Evolutionary conservation across 2,888 invertebrate species (phyloP).

Genomic region (Entomobrya proxima): DNA sequence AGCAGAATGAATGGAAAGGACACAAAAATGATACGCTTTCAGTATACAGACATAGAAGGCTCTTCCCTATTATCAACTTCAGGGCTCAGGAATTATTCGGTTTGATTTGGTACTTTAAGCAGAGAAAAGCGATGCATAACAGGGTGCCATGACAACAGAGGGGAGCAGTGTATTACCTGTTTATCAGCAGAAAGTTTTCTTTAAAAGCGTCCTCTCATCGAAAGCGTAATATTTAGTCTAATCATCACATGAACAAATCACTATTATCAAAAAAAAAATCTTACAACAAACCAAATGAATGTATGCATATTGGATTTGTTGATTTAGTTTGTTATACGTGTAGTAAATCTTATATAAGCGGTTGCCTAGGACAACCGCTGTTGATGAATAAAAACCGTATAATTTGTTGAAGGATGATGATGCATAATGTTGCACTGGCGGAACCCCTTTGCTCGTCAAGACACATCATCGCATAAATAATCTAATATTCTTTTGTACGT

Average conservation of each 20-base stretch:
- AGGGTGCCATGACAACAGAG: no score
- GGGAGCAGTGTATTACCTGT: no score
- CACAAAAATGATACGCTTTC: background rate
- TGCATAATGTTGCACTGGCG: background rate
- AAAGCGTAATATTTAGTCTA: no score
- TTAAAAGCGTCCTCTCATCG: no score
- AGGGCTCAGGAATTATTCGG: no score
- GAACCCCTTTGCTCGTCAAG: background rate
- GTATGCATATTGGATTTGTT: no score
- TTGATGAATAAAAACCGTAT: constrained; percentile 1
- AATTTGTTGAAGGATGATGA: constrained; percentile 30
- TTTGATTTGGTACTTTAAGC: no score
- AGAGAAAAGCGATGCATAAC: no score
- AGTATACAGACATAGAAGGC: background rate
- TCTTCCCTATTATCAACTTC: background rate
- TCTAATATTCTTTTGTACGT: no score
- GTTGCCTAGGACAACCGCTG: constrained; percentile 24
- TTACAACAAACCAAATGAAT: no score
- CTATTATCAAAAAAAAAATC: background rate
- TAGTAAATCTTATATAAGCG: background rate
- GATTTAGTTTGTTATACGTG: no score
- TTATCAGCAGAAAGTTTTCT: no score
- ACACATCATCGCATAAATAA: background rate
- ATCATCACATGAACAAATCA: background rate
- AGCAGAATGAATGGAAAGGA: background rate